Percentiles rank a stretch among this genome's conserved stretches.
These are phyloP conservation scores for Drosophila cardini DNA, from an alignment of 1,140 invertebrate genomes.

Conservation along the genomic window DNA sequence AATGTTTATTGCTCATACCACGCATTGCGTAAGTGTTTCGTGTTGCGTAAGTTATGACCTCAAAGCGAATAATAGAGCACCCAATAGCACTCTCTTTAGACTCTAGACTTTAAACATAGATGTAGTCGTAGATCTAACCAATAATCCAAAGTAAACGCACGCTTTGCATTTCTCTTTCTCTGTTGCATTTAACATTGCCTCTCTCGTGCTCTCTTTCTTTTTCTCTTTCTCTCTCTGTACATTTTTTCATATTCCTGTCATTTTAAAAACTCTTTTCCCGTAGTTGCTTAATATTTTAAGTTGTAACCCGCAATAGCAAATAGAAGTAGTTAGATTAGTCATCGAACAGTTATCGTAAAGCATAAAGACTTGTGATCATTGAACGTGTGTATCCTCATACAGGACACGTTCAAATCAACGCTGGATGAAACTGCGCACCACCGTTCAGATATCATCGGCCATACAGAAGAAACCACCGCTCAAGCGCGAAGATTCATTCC, in stretches of 20 bases:
- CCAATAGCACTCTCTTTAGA: slow-evolving; percentile 2
- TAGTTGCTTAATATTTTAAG: slow-evolving; percentile 46
- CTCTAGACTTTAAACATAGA: slow-evolving; percentile 6
- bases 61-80: slow-evolving; percentile 41
- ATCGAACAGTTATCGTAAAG: not conserved
- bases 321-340: slow-evolving; percentile 34
- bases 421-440: slow-evolving; percentile 97
- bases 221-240: slow-evolving; percentile 8
- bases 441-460: slow-evolving; percentile 95
- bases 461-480: slow-evolving; percentile 93
- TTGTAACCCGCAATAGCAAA: slow-evolving; percentile 24
- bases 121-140: slow-evolving; percentile 7
- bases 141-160: slow-evolving; percentile 25
- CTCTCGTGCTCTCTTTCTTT: slow-evolving; percentile 5
- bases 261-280: slow-evolving; percentile 9
- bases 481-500: slow-evolving; percentile 96
- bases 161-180: slow-evolving; percentile 25
- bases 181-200: slow-evolving; percentile 26
- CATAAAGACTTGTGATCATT: slow-evolving; percentile 26
- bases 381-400: slow-evolving; percentile 52
- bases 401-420: slow-evolving; percentile 96
- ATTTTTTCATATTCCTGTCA: slow-evolving; percentile 10
- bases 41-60: slow-evolving; percentile 67
- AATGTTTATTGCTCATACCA: slow-evolving; percentile 53
- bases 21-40: slow-evolving; percentile 70